Conservation (phyloP, 2,797 vertebrate genomes). For the Chiloscyllium punctatum region DNA sequence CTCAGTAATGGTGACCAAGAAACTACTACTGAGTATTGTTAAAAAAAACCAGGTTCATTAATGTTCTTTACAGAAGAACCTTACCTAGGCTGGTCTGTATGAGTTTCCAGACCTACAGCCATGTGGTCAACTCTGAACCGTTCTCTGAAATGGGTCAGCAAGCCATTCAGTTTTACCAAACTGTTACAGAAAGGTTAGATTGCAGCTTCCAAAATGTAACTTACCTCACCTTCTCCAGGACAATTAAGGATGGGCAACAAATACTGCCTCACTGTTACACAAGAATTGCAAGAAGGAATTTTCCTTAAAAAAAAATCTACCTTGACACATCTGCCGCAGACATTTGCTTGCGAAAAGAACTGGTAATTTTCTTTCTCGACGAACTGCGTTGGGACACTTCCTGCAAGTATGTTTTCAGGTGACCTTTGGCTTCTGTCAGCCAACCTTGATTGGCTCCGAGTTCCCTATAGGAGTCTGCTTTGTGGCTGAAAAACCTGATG, state of each 20-base stretch:
- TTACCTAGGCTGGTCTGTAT: background rate
- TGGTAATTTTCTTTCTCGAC: constrained; percentile 64
- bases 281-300: background rate
- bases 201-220: background rate
- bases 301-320: constrained; percentile 51
- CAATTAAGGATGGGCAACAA: background rate
- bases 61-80: background rate
- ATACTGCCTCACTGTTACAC: background rate
- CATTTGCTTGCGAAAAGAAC: constrained; percentile 88
- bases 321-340: constrained; percentile 84
- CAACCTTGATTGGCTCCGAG: constrained; percentile 82
- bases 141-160: background rate
- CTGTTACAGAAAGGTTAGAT: background rate
- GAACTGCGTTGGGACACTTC: constrained; percentile 72
- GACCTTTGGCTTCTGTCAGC: constrained; percentile 88
- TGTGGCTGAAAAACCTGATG: constrained; percentile 86
- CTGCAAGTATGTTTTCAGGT: constrained; percentile 87
- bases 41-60: background rate
- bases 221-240: background rate
- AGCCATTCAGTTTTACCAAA: background rate
- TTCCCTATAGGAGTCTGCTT: constrained; percentile 77
- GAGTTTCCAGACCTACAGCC: background rate
- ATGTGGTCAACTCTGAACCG: background rate
- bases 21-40: background rate
- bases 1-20: background rate